These are phyloP conservation scores for Sparidentex hasta DNA, from an alignment of 2,797 vertebrate genomes.

Conservation along the genomic window DNA sequence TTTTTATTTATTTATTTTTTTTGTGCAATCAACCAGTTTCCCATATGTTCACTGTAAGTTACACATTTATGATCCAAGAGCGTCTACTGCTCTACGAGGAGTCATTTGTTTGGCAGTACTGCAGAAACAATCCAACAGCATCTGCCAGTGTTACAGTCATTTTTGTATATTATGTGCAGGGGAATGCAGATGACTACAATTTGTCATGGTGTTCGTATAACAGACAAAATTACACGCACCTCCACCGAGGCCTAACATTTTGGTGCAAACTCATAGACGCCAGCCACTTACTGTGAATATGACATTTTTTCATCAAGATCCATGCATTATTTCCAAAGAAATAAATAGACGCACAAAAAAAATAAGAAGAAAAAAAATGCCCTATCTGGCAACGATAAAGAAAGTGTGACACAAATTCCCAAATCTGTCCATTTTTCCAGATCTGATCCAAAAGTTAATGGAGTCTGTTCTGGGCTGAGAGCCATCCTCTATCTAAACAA, in stretches of 20 bases:
- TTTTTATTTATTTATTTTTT: neutral
- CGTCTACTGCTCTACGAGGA: constrained; percentile 16
- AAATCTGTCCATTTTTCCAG: too few species aligned
- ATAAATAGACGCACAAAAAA: neutral
- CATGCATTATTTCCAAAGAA: too few species aligned
- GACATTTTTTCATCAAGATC: too few species aligned
- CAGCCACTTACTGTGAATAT: too few species aligned
- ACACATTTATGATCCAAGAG: constrained; percentile 35
- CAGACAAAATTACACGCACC: too few species aligned
- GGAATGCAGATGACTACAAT: constrained; percentile 24
- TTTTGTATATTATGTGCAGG: neutral
- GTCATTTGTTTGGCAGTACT: constrained; percentile 7
- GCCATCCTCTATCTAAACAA: too few species aligned
- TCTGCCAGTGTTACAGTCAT: constrained; percentile 22
- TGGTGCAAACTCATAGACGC: too few species aligned
- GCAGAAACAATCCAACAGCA: constrained; percentile 29
- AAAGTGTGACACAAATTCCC: too few species aligned
- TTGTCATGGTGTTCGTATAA: neutral
- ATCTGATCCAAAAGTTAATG: too few species aligned
- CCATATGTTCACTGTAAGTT: constrained; percentile 35
- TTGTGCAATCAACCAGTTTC: neutral
- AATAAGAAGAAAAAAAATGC: neutral
- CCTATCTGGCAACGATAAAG: too few species aligned
- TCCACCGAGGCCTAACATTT: too few species aligned
- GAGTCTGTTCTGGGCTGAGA: too few species aligned